Evolutionary conservation across 2,888 invertebrate species (phyloP), one percentile per base, ranked within the genome.

Genomic region (Candidula unifasciata): DNA sequence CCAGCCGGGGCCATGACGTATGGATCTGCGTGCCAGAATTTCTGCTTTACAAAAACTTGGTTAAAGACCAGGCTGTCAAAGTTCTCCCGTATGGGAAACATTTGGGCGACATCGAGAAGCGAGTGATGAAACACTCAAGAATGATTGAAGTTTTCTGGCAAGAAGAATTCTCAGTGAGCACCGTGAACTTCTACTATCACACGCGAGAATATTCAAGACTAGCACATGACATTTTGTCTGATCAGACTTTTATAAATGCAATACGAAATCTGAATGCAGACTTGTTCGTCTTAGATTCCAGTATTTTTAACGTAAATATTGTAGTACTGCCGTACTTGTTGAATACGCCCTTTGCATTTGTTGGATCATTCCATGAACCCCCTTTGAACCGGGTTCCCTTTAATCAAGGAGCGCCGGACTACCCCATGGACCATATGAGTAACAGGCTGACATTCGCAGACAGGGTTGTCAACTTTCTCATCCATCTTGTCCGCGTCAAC

Each of bases 271-370:
- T 86, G 33, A 80, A 82, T n/a, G 82, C 85, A 21, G 84, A 85
- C 68, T 66, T 87, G 60, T 37, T 86, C 27, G 83, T 87, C 18
- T 44, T 87, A 33, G 87, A 87, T 54, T 82, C 79, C 21, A 57
- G 82, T 27, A 84, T 84, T 2, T 71, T 80, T n/a, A 54, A 80
- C 27, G 64, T 77, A n/a, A 84, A 86, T 77, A 80, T 86, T 66
- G 77, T 84, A 1, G 82, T 85, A 33, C 66, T 87, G 66, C 85
- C 87, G 0, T 87, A 87, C 82, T 80, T 60, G 73, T 66, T 85
- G 33, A 83, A 82, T 33, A 84, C 78, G 10, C 85, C 87, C 2
- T 87, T 83, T 73, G 85, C 85, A 18, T 80, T 80, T 60, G 57
- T 83, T 57, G 87, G 87, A 16, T 82, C 87, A 30, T 33, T 79